A percentile compares a stretch with the other conserved stretches of the same genome.
phyloP scores from a whole-genome alignment of 2,113 vertebrate species.

The Carlito syrichta region DNA sequence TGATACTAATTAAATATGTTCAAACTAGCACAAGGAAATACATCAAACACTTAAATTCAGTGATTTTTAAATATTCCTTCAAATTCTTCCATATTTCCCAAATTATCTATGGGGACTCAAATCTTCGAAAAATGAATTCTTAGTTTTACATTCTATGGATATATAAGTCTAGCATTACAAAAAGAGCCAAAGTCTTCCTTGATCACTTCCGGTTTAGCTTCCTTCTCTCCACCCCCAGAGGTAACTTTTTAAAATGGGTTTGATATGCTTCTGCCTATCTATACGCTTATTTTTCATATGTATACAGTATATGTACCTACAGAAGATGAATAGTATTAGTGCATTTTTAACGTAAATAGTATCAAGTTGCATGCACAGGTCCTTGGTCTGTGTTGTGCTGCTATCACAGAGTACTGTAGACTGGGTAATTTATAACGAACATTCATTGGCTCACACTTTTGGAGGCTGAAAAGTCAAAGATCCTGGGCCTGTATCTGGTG shows the following conservation, averaged over 20 bases:
- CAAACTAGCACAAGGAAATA: background rate
- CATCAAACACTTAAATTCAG: background rate
- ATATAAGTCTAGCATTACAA: background rate
- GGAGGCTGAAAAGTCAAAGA: background rate
- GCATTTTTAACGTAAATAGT: background rate
- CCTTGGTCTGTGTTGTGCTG: background rate
- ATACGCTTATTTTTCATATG: background rate
- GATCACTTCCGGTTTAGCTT: background rate
- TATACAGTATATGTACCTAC: background rate
- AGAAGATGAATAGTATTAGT: background rate
- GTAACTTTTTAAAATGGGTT: background rate
- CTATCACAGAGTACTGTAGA: background rate
- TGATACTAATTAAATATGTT: background rate
- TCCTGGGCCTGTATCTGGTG: too few species aligned
- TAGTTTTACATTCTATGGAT: background rate
- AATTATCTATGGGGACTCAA: background rate
- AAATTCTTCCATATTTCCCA: background rate
- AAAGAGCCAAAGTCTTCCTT: background rate
- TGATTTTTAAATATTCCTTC: slow-evolving; percentile 1
- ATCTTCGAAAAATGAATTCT: background rate
- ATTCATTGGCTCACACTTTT: background rate
- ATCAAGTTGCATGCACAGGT: background rate
- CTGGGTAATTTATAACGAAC: background rate
- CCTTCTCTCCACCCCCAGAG: background rate
- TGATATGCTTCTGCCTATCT: background rate